Base-by-base conservation (phyloP, 2,113 vertebrate species). In the Edolisoma coerulescens region DNA sequence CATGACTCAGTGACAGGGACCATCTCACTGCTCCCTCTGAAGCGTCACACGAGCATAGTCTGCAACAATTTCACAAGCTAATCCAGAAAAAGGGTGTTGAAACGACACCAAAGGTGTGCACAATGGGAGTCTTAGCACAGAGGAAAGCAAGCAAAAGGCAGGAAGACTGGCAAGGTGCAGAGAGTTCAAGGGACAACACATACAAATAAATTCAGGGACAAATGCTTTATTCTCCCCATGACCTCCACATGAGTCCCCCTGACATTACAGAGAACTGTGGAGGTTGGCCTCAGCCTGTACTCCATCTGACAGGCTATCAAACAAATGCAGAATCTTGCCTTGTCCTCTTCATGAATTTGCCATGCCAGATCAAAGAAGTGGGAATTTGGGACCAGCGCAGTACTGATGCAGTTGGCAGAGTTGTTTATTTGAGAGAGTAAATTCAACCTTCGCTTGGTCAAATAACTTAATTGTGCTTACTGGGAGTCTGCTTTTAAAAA, bases 391-490 rank as follows among this genome's bases (percentile, higher is more conserved):
- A 94, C 56, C 49, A 52, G 73, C 42, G 85, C 56, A 87, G 32
- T 53, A 92, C 45, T 87, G 95, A 95, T 81, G 69, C 85, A 97
- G 93, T 81, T 95, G 93, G 91, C 86, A 95, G 71, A 88, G 50
- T 21, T 95, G 92, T 95, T 96, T 93, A 91, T 93, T 93, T 87
- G 81, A 94, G 76, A 97, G 69, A 93, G 61, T 97, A 91, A 93
- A 95, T 89, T 82, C 96, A 96, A 96, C 81, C 84, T 96, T 95
- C 24, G 39, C 85, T 96, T 87, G 93, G 90, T 94, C n/a, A 22
- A 95, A 87, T 95, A 90, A 90, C 89, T 95, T 96, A 96, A 95
- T 95, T 95, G 95, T 94, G 94, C 92, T 93, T 96, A 95, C 88
- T 90, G 92, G 89, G 94, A 95, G 87, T 59, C 47, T 78, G 89